Conservation (phyloP, 2,888 invertebrate species). For the Nineta flava region DNA sequence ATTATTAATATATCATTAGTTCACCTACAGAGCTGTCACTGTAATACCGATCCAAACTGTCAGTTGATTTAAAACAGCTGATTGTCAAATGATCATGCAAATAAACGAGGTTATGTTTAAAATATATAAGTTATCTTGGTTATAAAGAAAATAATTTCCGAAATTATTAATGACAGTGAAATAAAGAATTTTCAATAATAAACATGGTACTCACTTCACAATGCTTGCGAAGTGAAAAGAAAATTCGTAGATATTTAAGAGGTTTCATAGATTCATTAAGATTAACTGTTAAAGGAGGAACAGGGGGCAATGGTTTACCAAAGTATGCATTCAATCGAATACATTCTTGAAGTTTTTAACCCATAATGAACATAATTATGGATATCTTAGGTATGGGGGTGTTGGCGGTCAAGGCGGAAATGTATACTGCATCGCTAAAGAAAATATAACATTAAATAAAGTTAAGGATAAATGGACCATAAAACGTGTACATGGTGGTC, state of each 20-base stretch:
- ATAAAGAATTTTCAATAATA: no score
- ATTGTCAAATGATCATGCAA: no score
- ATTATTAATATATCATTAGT: no score
- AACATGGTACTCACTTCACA: no score
- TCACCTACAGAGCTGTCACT: no score
- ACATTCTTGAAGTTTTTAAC: no score
- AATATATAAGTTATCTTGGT: no score
- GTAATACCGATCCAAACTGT: no score
- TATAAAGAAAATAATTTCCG: no score
- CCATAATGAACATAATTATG: background rate
- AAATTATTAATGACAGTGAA: no score
- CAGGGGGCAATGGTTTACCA: constrained; percentile 59
- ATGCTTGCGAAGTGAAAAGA: background rate
- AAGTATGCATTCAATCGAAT: constrained; percentile 27
- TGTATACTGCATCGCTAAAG: constrained; percentile 54
- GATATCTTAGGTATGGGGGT: constrained; percentile 63
- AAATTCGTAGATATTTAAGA: constrained; percentile 31
- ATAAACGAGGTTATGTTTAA: no score
- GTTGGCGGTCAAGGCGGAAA: constrained; percentile 85
- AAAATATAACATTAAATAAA: constrained; percentile 37
- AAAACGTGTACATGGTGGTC: constrained; percentile 44
- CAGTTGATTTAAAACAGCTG: no score
- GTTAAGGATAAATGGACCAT: constrained; percentile 34
- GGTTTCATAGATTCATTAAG: constrained; percentile 65
- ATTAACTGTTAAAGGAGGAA: constrained; percentile 65